phyloP scores from a whole-genome alignment of 2,888 invertebrate species.

The Trachelus troglodyta region DNA sequence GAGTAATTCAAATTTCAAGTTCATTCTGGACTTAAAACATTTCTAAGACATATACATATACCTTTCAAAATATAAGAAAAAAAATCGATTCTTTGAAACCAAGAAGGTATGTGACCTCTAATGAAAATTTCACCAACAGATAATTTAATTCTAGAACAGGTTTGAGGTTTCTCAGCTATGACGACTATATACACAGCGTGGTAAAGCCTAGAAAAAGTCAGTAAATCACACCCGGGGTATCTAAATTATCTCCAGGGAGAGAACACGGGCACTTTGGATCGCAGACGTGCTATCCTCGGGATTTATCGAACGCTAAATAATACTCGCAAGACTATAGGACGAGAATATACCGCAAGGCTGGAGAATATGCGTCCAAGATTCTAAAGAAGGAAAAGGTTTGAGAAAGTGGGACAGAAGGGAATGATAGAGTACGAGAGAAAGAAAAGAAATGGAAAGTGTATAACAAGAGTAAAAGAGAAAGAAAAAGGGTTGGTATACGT shows the following conservation, averaged over 20 bases:
- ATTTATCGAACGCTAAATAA: constrained; percentile 57
- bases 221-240: constrained; percentile 57
- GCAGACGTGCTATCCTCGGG: constrained; percentile 40
- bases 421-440: background rate
- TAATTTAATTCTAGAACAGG: background rate
- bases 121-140: background rate
- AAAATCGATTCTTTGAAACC: too few species aligned
- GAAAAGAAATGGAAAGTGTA: too few species aligned
- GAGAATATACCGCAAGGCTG: constrained; percentile 48
- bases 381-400: background rate
- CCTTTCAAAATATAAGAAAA: too few species aligned
- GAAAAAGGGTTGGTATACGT: background rate
- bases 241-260: constrained; percentile 54
- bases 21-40: too few species aligned
- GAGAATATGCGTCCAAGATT: background rate
- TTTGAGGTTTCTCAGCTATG: background rate
- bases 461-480: too few species aligned
- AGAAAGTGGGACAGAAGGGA: background rate
- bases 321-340: constrained; percentile 48
- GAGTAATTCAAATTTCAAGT: too few species aligned
- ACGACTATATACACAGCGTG: background rate
- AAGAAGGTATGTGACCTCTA: background rate
- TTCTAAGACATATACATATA: too few species aligned
- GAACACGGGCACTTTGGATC: constrained; percentile 52
- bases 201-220: constrained; percentile 36